Evolutionary conservation across 2,888 invertebrate species (phyloP).

Genomic region (Ctenicera cuprea): DNA sequence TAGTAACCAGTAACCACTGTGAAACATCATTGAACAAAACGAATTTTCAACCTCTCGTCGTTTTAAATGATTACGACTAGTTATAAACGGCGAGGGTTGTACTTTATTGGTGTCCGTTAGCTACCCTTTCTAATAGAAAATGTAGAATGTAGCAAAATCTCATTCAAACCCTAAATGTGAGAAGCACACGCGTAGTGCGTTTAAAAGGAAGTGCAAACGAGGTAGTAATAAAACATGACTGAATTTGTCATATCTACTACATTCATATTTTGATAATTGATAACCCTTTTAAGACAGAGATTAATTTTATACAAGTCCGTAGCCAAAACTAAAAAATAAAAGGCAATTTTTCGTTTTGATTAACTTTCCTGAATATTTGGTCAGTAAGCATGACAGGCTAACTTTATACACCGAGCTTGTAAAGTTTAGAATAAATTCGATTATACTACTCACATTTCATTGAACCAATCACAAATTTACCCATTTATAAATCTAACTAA

Average conservation of each 20-base stretch:
- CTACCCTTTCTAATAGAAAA: constrained; percentile 40
- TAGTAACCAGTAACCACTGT: constrained; percentile 7
- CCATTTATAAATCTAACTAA: too few species aligned
- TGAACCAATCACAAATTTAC: too few species aligned
- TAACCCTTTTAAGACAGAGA: too few species aligned
- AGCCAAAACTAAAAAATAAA: too few species aligned
- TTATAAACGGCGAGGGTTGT: constrained; percentile 37
- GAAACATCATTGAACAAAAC: constrained; percentile 26
- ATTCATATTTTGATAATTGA: too few species aligned
- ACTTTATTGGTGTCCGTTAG: constrained; percentile 40
- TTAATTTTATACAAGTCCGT: too few species aligned
- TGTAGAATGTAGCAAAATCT: constrained; percentile 22
- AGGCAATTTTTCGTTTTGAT: too few species aligned
- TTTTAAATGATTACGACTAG: constrained; percentile 37
- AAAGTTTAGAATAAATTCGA: too few species aligned
- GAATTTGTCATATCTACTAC: not conserved
- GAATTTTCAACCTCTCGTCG: constrained; percentile 29
- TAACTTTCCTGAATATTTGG: too few species aligned
- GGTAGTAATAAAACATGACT: not conserved
- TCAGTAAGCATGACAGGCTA: too few species aligned
- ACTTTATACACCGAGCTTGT: too few species aligned
- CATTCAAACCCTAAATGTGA: constrained; percentile 27
- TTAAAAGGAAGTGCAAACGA: constrained; percentile 7
- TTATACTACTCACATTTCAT: too few species aligned
- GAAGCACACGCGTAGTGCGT: not conserved